A percentile compares a stretch with the other conserved stretches of the same genome.
phyloP scores from a whole-genome alignment of 2,888 invertebrate species.

The Penaeus monodon region DNA sequence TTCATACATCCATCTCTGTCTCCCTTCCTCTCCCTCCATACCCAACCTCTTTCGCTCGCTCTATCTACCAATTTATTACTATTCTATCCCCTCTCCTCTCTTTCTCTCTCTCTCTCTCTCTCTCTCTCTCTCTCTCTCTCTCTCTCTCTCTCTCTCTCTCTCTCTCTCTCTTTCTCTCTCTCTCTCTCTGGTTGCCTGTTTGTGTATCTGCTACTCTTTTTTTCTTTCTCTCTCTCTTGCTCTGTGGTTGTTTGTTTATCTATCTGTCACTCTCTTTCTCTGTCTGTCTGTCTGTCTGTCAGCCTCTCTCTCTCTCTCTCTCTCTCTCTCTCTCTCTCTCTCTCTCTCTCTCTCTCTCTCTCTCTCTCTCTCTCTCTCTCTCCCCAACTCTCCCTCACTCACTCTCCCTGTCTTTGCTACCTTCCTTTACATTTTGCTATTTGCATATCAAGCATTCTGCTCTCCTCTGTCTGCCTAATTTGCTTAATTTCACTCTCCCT shows the following conservation, averaged over 20 bases:
- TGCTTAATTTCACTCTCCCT: too few relatives aligned
- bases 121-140: background rate
- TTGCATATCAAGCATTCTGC: background rate
- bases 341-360: background rate
- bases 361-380: slow-evolving; percentile 20
- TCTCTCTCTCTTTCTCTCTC: background rate
- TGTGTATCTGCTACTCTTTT: slow-evolving; percentile 11
- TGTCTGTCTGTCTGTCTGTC: background rate
- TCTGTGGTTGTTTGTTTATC: background rate
- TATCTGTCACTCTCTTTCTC: slow-evolving; percentile 10
- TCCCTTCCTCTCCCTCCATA: background rate
- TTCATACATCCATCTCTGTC: slow-evolving; percentile 12
- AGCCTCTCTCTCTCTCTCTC: background rate
- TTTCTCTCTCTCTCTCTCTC: background rate
- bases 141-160: background rate
- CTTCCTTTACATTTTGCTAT: background rate
- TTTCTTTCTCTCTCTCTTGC: slow-evolving; percentile 27
- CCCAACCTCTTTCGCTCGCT: background rate
- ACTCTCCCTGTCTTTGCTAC: background rate
- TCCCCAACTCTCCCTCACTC: slow-evolving; percentile 25
- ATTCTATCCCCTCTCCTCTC: background rate
- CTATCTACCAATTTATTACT: too few relatives aligned
- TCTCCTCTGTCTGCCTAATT: background rate
- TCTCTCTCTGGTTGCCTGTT: background rate
- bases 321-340: background rate